Base-by-base conservation (phyloP, 2,113 vertebrate genomes). In the Hyperoodon ampullatus region DNA sequence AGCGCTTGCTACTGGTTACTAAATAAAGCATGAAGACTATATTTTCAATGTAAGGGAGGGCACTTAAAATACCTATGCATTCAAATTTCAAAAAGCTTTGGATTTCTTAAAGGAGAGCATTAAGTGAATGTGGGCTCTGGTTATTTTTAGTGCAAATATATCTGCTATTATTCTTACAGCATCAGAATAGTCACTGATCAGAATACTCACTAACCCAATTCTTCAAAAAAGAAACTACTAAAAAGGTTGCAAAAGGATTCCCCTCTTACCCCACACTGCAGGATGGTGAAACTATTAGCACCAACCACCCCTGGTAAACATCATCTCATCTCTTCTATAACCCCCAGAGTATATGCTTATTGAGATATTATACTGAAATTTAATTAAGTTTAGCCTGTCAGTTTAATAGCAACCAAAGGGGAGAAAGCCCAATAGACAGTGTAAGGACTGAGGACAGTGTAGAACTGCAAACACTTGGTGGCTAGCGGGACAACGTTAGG, bases 181-280 rank as follows among this genome's bases (percentile, higher is more conserved):
- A 93, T 21, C 86, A 93, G 66, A n/a, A 85, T 23, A 95, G 47
- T 74, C 44, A 75, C 39, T 94, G 70, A 90, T 21, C 86, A 93
- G 71, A 47, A 81, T 28, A 95, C 35, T 78, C 44, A 75, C 44
- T 96, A 63, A 83, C 83, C 47, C 50, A 33, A 44, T 96, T 96
- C 68, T 88, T 78, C 42, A 96, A 77, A 88, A 12, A 78, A 96
- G 71, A 91, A 12, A 68, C 18, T 70, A 58, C 50, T 72, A 78
- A 74, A 91, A 92, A 66, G 53, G 84, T 35, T 10, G 1, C 15
- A 44, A n/a, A 71, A 90, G 18, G 63, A 97, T 65, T 75, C 28
- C 72, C 88, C 80, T 92, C 53, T 68, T 60, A 70, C 1, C 21
- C 55, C 33, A 33, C 70, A 91, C 7, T 70, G 42, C 65, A 78